Conservation (phyloP, 2,888 invertebrate species). For the Cheilosia vulpina region DNA sequence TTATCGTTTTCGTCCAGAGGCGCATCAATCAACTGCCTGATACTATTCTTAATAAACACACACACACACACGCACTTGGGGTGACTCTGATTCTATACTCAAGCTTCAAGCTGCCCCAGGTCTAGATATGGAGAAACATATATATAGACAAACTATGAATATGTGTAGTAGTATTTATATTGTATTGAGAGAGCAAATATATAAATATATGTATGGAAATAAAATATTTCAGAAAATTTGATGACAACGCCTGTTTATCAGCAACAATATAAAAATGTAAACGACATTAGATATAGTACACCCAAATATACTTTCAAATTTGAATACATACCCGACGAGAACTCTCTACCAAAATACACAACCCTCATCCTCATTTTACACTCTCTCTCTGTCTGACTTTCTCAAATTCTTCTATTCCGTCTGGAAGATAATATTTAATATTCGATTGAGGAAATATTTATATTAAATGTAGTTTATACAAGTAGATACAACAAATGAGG, state of each 20-base stretch:
- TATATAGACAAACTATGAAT: conserved; percentile 60
- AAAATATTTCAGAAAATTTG: conserved; percentile 18
- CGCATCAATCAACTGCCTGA: conserved; percentile 64
- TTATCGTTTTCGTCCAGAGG: conserved; percentile 73
- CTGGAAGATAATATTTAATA: conserved; percentile 71
- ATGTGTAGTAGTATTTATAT: conserved; percentile 27
- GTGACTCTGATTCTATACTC: conserved; percentile 45
- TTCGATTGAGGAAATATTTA: conserved; percentile 43
- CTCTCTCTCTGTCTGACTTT: conserved; percentile 53
- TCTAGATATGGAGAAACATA: conserved; percentile 71
- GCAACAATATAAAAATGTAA: conserved; percentile 24
- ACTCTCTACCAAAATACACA: conserved; percentile 47
- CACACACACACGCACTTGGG: conserved; percentile 29
- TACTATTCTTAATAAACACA: conserved; percentile 25
- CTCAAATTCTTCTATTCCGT: conserved; percentile 58
- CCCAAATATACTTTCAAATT: conserved; percentile 58
- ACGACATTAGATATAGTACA: conserved; percentile 26
- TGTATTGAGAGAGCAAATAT: conserved; percentile 45
- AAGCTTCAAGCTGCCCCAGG: conserved; percentile 67
- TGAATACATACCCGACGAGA: conserved; percentile 64
- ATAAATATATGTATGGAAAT: conserved; percentile 27
- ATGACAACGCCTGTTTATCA: conserved; percentile 37
- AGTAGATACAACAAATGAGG: conserved; percentile 14
- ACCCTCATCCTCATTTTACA: conserved; percentile 23
- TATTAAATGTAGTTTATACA: conserved; percentile 13